These are phyloP conservation scores for Microcebus lehilahytsara DNA, from an alignment of 2,113 vertebrate genomes.

Conservation along the genomic window DNA sequence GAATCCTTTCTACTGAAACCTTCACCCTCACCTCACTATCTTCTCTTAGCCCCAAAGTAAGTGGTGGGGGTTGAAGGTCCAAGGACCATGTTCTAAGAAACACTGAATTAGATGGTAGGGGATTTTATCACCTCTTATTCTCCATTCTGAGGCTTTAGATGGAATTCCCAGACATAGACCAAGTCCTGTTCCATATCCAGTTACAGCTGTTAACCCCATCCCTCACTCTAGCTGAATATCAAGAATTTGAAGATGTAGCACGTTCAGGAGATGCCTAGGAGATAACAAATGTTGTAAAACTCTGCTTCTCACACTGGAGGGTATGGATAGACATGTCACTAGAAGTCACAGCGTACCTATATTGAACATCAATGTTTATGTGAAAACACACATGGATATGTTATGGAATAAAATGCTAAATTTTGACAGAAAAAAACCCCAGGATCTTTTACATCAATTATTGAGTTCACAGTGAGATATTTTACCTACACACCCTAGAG, in stretches of 20 bases:
- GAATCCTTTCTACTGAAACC: neutral
- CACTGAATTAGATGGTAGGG: neutral
- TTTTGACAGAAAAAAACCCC: neutral
- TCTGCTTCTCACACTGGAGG: neutral
- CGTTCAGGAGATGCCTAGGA: neutral
- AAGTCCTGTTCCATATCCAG: neutral
- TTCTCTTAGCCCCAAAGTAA: neutral
- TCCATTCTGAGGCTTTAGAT: neutral
- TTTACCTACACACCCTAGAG: neutral
- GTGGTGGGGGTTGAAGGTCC: neutral
- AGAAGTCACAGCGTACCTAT: neutral
- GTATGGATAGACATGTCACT: neutral
- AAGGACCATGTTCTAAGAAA: neutral
- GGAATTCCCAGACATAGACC: neutral
- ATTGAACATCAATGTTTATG: neutral
- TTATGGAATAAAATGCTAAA: neutral
- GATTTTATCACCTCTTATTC: neutral
- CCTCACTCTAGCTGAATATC: neutral
- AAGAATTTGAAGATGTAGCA: constrained; percentile 14
- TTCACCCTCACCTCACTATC: neutral
- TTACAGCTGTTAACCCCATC: neutral
- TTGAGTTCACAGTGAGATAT: neutral
- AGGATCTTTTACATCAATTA: constrained; percentile 14
- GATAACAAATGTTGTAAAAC: neutral
- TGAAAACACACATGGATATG: neutral